Evolutionary conservation across 2,797 vertebrate genomes (phyloP), one percentile per base, ranked within the genome.

Genomic region (Mormyrops attenuatus): DNA sequence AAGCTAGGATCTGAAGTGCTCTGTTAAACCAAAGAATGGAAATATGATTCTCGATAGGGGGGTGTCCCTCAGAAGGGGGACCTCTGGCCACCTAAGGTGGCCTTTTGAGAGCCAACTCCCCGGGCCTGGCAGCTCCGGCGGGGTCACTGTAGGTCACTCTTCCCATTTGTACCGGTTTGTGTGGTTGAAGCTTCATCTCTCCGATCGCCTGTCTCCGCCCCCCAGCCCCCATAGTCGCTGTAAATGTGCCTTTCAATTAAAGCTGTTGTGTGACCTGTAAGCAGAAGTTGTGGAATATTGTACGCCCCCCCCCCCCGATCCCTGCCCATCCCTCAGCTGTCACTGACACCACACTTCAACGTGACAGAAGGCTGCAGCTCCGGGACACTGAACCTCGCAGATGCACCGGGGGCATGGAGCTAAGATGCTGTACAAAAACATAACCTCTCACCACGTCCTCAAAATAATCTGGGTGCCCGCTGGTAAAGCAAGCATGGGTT

Each of bases 211-310:
- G 94, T 96, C 93, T 95, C 95, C 95, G 22, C 1, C 49, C 26
- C 84, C 44, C 7, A 22, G 44, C 47, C 85, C 94, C 95, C 95
- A 95, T 95, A 94, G 94, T 96, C 95, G 95, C 96, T 97, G 96
- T 96, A 96, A 95, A 96, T 96, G 96, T 97, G 96, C 96, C 96
- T 97, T 97, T 96, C 91, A 96, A 96, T 96, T 96, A 96, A 97
- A 96, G 94, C 95, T 96, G 95, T 96, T 94, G 96, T 96, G 93
- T 93, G 95, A 96, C 95, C 94, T 93, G 92, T 91, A 38, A 22
- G 38, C 20, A 60, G 47, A 52, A 26, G 13, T 89, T 86, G 84
- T 89, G 44, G 15, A 49, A 34, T 85, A 22, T 50, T 86, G 57
- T 86, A 20, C 0, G 20, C 52, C 26, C 44, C 69, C 60, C 60